Percentiles rank a stretch among this genome's conserved stretches.
phyloP scores from a whole-genome alignment of 2,888 invertebrate species.

The Choreutis nemorana region DNA sequence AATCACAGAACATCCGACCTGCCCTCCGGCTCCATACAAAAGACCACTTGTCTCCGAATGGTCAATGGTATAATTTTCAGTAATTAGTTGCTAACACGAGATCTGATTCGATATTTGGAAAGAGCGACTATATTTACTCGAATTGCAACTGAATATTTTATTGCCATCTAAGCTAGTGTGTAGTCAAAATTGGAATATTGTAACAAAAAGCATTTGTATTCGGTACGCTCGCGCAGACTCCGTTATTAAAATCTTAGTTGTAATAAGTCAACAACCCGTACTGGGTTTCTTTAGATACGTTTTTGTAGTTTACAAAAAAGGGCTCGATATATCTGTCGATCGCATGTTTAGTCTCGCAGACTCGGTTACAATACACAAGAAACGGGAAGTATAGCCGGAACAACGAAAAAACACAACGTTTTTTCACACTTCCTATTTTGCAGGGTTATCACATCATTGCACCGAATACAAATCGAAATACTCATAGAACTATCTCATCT shows the following conservation, averaged over 20 bases:
- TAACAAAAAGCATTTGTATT: slow-evolving; percentile 31
- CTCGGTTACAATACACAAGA: slow-evolving; percentile 54
- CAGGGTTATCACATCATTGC: slow-evolving; percentile 23
- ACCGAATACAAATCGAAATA: too few species aligned
- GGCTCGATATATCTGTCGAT: slow-evolving; percentile 53
- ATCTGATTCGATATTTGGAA: slow-evolving; percentile 13
- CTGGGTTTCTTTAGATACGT: slow-evolving; percentile 23
- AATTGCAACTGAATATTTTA: too few species aligned
- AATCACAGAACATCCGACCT: slow-evolving; percentile 24
- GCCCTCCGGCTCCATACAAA: slow-evolving; percentile 22
- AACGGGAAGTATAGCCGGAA: slow-evolving; percentile 63
- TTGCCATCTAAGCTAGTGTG: slow-evolving; percentile 25
- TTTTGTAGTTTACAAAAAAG: slow-evolving; percentile 54
- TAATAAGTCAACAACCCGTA: slow-evolving; percentile 48
- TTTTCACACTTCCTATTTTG: slow-evolving; percentile 28
- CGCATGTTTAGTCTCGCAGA: slow-evolving; percentile 53
- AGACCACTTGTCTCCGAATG: slow-evolving; percentile 18
- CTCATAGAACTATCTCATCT: too few species aligned
- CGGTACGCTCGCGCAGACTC: slow-evolving; percentile 21
- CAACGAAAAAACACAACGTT: slow-evolving; percentile 38
- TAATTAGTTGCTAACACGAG: slow-evolving; percentile 24
- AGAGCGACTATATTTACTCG: too few species aligned
- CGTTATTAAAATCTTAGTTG: slow-evolving; percentile 32
- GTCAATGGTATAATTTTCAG: slow-evolving; percentile 17
- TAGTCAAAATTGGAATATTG: slow-evolving; percentile 23